Conservation (phyloP, 1,140 invertebrate species). For the Rhizoglyphus robini region DNA sequence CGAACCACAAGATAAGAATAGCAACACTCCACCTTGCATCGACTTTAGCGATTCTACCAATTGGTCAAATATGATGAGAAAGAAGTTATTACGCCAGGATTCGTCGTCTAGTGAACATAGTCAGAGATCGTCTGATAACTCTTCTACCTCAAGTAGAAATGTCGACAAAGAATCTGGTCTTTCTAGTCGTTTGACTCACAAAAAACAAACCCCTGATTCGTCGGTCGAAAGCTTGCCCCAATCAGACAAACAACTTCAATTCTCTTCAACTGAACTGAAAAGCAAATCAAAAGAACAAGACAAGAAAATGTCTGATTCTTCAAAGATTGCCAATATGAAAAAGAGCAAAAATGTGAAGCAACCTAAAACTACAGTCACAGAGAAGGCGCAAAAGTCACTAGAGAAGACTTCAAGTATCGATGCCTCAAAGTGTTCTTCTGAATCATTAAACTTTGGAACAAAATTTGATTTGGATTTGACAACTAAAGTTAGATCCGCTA, state of each 20-base stretch:
- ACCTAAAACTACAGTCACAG: neutral
- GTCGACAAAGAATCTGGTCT: neutral
- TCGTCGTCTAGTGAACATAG: conserved; percentile 1
- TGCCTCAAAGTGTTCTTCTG: neutral
- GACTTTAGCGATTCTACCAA: neutral
- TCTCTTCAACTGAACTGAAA: neutral
- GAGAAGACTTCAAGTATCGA: neutral
- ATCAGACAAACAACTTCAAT: neutral
- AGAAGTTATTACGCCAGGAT: neutral
- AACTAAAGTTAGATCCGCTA: conserved; percentile 3
- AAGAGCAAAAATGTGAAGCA: neutral
- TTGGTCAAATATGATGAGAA: neutral
- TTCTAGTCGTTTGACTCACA: neutral
- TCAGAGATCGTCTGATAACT: conserved; percentile 1
- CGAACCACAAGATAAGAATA: too few species aligned
- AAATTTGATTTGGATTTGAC: neutral
- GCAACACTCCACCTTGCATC: neutral
- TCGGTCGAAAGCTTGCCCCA: neutral
- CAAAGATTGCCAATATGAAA: neutral
- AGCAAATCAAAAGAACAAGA: neutral
- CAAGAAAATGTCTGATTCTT: neutral
- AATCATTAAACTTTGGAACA: neutral
- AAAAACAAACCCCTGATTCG: neutral
- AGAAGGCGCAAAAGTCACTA: neutral
- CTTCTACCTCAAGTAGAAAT: neutral